phyloP scores from a whole-genome alignment of 2,797 vertebrate species.

The Cryptoblepharus egeriae region DNA sequence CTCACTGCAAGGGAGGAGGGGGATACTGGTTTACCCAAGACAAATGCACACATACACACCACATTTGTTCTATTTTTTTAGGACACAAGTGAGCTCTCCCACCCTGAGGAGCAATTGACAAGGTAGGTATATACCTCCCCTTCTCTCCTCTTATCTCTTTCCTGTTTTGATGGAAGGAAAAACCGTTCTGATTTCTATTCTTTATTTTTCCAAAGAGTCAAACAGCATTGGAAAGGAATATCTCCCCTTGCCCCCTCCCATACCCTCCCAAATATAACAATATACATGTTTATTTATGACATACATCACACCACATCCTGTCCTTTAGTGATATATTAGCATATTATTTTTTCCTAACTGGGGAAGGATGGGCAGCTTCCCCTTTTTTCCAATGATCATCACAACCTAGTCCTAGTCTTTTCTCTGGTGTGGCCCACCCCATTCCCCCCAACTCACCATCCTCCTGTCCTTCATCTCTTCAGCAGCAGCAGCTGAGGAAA shows the following conservation, averaged over 20 bases:
- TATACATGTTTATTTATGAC: constrained; percentile 47
- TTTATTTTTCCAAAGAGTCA: constrained; percentile 84
- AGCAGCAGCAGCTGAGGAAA: constrained; percentile 67
- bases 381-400: constrained; percentile 59
- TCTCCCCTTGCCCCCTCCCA: constrained; percentile 62
- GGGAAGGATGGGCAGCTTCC: constrained; percentile 53
- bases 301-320: constrained; percentile 68
- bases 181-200: constrained; percentile 80
- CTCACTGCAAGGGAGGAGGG: constrained; percentile 1
- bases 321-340: constrained; percentile 65
- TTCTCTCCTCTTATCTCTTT: constrained; percentile 73
- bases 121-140: constrained; percentile 65
- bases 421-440: constrained; percentile 49
- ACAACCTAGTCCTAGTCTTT: constrained; percentile 54
- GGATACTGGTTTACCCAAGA: constrained; percentile 7
- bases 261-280: constrained; percentile 55
- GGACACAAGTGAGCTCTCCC: constrained; percentile 59
- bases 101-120: constrained; percentile 63
- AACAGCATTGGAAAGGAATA: constrained; percentile 79
- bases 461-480: constrained; percentile 64
- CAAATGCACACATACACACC: background rate
- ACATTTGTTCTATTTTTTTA: constrained; percentile 28
- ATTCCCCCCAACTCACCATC: constrained; percentile 61
- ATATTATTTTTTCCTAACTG: constrained; percentile 70
- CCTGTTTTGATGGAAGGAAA: constrained; percentile 85